A percentile compares a stretch with the other conserved stretches of the same genome.
phyloP scores from a whole-genome alignment of 2,113 vertebrate species.

The Oncorhynchus gorbuscha region DNA sequence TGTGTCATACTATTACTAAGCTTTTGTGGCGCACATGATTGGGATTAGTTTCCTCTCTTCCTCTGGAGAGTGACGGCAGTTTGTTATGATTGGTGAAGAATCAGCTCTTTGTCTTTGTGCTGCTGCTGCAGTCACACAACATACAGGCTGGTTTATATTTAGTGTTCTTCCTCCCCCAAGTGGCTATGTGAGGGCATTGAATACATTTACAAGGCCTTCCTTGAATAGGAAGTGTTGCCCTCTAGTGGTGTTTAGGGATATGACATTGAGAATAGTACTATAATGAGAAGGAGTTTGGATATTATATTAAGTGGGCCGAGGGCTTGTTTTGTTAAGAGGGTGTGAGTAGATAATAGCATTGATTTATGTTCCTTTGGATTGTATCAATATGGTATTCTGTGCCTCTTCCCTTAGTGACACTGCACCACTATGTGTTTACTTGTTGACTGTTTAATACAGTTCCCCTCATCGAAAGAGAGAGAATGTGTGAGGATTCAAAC shows the following conservation, averaged over 20 bases:
- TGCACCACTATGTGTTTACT: background rate
- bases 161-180: conserved; percentile 34
- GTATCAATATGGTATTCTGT: background rate
- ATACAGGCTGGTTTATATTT: background rate
- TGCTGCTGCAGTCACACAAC: conserved; percentile 10
- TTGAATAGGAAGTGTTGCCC: conserved; percentile 11
- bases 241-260: conserved; percentile 18
- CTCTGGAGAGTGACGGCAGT: conserved; percentile 19
- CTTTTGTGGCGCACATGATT: conserved; percentile 19
- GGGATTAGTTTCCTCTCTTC: background rate
- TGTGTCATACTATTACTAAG: conserved; percentile 1
- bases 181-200: conserved; percentile 22
- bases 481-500: too few species aligned
- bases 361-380: background rate
- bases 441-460: too few species aligned
- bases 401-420: background rate
- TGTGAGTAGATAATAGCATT: background rate
- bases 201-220: too few species aligned
- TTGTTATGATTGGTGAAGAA: conserved; percentile 31
- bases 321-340: background rate
- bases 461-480: too few species aligned
- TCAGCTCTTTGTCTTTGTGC: conserved; percentile 35
- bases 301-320: too few species aligned
- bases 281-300: too few species aligned
- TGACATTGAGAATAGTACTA: background rate